A percentile compares a stretch with the other conserved stretches of the same genome.
Evolutionary conservation across 2,113 vertebrate species (phyloP).

Genomic region (Dunckerocampus dactyliophorus): DNA sequence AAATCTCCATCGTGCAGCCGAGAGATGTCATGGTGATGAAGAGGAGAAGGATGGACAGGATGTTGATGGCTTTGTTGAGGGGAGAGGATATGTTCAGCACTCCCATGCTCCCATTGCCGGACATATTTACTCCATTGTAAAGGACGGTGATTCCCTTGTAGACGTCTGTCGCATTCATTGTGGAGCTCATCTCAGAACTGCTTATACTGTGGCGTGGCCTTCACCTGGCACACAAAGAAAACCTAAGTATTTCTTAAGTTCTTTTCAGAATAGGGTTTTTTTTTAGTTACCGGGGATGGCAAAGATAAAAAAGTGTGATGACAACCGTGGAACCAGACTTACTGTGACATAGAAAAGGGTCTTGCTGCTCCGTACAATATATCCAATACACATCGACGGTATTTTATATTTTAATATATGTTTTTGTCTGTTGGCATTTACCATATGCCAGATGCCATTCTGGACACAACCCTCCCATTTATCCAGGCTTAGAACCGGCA

Average conservation of each 20-base stretch:
- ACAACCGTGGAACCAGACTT: no score
- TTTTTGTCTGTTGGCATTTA: no score
- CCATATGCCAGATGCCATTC: no score
- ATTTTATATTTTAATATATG: no score
- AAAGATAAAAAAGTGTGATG: no score
- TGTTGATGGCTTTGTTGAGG: constrained; percentile 58
- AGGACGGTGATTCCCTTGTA: neutral
- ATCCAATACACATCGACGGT: no score
- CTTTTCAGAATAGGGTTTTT: no score
- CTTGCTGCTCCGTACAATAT: no score
- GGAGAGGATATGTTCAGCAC: constrained; percentile 38
- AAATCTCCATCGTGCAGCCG: constrained; percentile 81
- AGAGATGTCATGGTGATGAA: constrained; percentile 74
- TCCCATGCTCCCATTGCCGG: constrained; percentile 14
- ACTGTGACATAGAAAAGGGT: no score
- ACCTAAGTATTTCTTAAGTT: neutral
- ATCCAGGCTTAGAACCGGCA: no score
- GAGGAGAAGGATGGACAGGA: constrained; percentile 59
- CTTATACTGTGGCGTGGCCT: constrained; percentile 1
- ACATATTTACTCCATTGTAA: constrained; percentile 33
- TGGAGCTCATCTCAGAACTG: constrained; percentile 1
- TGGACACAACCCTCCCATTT: no score
- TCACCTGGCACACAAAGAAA: constrained; percentile 31
- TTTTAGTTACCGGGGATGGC: no score
- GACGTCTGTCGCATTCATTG: constrained; percentile 53